These are phyloP conservation scores for Channallabes apus DNA, from an alignment of 2,797 vertebrate species.

Conservation along the genomic window DNA sequence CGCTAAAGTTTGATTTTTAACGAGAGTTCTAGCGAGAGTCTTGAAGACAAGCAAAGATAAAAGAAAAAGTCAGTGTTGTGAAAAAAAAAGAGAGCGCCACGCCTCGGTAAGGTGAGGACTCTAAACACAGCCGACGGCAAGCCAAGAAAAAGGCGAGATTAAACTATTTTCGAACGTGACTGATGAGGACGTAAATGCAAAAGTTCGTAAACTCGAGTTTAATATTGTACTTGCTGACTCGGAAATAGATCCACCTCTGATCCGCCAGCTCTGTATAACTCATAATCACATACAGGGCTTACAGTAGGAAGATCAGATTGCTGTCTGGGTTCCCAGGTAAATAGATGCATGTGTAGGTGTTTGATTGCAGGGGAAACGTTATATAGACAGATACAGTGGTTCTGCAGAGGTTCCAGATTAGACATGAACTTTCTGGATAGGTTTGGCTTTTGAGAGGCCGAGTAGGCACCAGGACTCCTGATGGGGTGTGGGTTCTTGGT, in stretches of 20 bases:
- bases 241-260: neutral
- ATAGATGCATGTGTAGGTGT: slow-evolving; percentile 1
- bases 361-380: neutral
- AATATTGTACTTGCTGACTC: slow-evolving; percentile 6
- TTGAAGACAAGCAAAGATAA: neutral
- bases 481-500: neutral
- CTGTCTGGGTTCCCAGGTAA: neutral
- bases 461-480: neutral
- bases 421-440: slow-evolving; percentile 24
- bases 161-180: neutral
- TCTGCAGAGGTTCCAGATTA: neutral
- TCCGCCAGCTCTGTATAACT: neutral
- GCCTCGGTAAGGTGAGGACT: neutral
- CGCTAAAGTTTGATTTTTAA: no score
- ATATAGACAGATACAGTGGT: neutral
- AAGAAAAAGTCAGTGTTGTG: neutral
- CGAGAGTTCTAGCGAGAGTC: no score
- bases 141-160: neutral
- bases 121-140: neutral
- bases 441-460: slow-evolving; percentile 4
- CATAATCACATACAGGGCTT: slow-evolving; percentile 1
- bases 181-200: slow-evolving; percentile 10
- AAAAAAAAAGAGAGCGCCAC: neutral
- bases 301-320: neutral
- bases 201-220: neutral